These are phyloP conservation scores for Delichon dasypus DNA, from an alignment of 2,797 vertebrate genomes.

Conservation along the genomic window DNA sequence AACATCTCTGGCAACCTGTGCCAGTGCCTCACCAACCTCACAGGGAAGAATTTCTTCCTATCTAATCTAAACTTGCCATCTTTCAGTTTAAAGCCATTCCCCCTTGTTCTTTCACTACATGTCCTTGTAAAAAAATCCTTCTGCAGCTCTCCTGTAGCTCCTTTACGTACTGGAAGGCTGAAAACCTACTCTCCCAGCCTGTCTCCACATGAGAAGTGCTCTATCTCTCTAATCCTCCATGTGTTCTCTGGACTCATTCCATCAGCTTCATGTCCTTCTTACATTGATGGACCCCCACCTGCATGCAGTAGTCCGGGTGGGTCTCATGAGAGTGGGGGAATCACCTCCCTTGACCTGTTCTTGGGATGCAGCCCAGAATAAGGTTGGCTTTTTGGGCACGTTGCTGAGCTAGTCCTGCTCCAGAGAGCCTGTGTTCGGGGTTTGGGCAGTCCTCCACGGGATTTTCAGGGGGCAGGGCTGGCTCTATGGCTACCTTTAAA, in stretches of 20 bases:
- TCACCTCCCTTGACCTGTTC: not conserved
- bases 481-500: not conserved
- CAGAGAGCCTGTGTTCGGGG: not conserved
- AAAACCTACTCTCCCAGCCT: not conserved
- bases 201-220: too few relatives aligned
- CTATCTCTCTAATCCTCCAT: not conserved
- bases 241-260: not conserved
- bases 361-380: not conserved
- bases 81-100: not conserved
- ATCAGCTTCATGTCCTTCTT: not conserved
- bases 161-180: not conserved
- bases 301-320: not conserved
- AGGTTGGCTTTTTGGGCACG: not conserved
- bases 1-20: not conserved
- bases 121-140: not conserved
- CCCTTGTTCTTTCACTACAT: not conserved
- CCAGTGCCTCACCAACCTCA: not conserved
- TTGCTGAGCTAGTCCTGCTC: not conserved
- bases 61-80: not conserved
- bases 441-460: not conserved
- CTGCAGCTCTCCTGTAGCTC: not conserved
- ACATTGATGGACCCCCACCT: fast-evolving
- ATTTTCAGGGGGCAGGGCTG: not conserved
- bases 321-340: not conserved
- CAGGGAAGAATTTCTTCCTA: not conserved